Percentiles rank a stretch among this genome's conserved stretches.
These are phyloP conservation scores for Axis porcinus DNA, from an alignment of 2,113 vertebrate species.

Conservation along the genomic window DNA sequence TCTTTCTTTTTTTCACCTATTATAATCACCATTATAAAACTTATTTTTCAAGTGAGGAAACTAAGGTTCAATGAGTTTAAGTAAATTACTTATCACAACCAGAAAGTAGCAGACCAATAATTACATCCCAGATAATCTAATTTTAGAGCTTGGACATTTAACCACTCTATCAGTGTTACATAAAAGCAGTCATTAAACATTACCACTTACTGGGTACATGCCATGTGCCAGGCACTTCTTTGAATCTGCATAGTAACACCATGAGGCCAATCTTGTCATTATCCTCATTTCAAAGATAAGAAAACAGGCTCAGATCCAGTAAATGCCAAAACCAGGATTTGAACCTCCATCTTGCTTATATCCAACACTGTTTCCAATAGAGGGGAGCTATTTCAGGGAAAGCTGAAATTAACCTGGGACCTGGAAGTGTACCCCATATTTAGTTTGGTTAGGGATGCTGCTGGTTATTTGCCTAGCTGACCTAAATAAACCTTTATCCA, in stretches of 20 bases:
- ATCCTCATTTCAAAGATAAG: background rate
- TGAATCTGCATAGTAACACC: background rate
- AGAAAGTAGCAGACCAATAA: background rate
- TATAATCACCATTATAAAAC: background rate
- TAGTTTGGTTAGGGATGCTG: background rate
- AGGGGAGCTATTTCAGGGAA: background rate
- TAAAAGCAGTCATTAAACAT: slow-evolving; percentile 28
- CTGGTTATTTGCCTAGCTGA: background rate
- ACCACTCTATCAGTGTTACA: background rate
- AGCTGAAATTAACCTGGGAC: background rate
- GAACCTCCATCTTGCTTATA: background rate
- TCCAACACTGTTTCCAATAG: background rate
- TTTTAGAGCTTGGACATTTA: background rate
- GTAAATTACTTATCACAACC: background rate
- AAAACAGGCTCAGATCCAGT: background rate
- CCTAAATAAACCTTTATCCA: background rate
- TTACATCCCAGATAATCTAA: background rate
- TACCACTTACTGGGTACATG: background rate
- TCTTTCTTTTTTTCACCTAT: slow-evolving; percentile 23
- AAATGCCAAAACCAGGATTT: background rate
- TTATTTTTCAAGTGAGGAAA: background rate
- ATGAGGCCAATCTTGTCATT: background rate
- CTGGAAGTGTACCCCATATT: background rate
- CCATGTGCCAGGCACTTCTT: background rate
- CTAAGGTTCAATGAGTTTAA: background rate